phyloP scores from a whole-genome alignment of 2,113 vertebrate species.

The Vidua macroura region DNA sequence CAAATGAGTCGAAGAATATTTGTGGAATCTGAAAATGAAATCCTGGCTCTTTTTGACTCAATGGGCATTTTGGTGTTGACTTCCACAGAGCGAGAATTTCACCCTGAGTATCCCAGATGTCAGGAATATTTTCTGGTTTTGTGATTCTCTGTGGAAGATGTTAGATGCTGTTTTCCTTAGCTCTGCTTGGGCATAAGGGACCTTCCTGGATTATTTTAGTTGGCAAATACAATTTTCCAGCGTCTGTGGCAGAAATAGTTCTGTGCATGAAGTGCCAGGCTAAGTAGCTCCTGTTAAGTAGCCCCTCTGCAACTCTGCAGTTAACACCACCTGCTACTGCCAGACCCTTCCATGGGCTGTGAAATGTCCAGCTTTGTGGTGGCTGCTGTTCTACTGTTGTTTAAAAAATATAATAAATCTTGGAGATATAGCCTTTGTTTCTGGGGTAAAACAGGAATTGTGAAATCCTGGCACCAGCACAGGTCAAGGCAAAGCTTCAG shows the following conservation, averaged over 20 bases:
- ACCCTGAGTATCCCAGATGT: neutral
- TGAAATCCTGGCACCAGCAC: neutral
- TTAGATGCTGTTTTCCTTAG: constrained; percentile 36
- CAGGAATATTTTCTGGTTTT: neutral
- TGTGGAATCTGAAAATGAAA: constrained; percentile 52
- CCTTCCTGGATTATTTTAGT: constrained; percentile 43
- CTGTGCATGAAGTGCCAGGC: constrained; percentile 40
- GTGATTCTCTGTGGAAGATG: constrained; percentile 27
- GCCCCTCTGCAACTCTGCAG: constrained; percentile 35
- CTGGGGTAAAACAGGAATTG: neutral
- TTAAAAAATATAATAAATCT: neutral
- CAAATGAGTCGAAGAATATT: constrained; percentile 21
- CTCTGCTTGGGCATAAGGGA: neutral
- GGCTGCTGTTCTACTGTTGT: neutral
- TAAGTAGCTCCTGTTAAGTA: constrained; percentile 64
- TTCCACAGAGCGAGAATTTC: neutral
- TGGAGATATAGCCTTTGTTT: neutral
- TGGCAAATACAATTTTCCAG: constrained; percentile 50
- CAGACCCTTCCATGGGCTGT: neutral
- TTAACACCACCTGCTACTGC: constrained; percentile 55
- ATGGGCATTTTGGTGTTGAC: constrained; percentile 6
- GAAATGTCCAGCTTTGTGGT: neutral
- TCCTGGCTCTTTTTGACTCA: neutral
- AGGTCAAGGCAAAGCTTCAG: neutral
- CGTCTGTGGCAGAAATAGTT: constrained; percentile 22